A percentile compares a stretch with the other conserved stretches of the same genome.
Evolutionary conservation across 2,797 vertebrate species (phyloP).

Genomic region (Carapus acus): DNA sequence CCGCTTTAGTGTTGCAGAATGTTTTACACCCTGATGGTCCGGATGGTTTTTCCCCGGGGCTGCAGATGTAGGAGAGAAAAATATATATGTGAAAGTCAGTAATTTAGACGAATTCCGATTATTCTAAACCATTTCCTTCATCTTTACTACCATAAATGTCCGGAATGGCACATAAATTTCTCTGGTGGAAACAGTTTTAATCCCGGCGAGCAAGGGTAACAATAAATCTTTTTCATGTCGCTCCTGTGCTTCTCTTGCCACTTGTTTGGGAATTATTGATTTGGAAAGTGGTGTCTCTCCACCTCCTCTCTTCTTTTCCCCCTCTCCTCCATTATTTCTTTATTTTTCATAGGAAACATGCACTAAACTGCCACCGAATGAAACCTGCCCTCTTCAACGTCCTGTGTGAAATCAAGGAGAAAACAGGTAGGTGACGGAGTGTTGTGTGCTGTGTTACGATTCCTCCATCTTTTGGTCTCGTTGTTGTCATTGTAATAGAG

Average conservation of each 20-base stretch:
- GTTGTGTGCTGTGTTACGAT: not conserved
- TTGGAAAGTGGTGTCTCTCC: slow-evolving; percentile 41
- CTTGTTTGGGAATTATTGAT: slow-evolving; percentile 55
- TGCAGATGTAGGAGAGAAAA: too few relatives aligned
- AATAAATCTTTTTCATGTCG: not conserved
- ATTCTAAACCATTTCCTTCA: not conserved
- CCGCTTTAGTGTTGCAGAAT: slow-evolving; percentile 1
- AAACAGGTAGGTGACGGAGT: slow-evolving; percentile 83
- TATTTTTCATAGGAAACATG: slow-evolving; percentile 91
- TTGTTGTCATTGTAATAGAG: too few relatives aligned
- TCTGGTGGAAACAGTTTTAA: not conserved
- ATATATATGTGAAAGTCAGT: not conserved
- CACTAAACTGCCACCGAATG: slow-evolving; percentile 99
- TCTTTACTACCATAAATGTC: not conserved
- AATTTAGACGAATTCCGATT: not conserved
- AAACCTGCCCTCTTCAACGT: slow-evolving; percentile 99
- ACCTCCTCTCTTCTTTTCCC: too few relatives aligned
- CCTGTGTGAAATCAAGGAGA: slow-evolving; percentile 99
- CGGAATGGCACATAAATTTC: not conserved
- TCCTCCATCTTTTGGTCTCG: not conserved
- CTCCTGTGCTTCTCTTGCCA: slow-evolving; percentile 31
- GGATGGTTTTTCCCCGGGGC: not conserved
- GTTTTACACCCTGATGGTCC: not conserved
- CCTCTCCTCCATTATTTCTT: too few relatives aligned
- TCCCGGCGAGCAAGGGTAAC: not conserved